Conservation (phyloP, 2,113 vertebrate species). For the Psammodynastes pulverulentus region DNA sequence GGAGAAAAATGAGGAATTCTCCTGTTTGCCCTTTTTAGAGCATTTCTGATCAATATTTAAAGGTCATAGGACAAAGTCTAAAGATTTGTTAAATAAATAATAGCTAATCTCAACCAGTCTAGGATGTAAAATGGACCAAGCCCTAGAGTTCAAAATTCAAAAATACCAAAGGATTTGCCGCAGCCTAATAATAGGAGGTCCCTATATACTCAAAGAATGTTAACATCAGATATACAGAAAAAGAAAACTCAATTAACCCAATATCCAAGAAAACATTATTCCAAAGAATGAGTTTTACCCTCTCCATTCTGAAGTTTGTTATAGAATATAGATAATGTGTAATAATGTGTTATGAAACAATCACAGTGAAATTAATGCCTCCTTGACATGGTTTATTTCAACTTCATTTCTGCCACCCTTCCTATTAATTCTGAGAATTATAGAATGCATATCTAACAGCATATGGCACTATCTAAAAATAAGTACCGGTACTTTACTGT, state of each 20-base stretch:
- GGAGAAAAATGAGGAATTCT: background rate
- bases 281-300: background rate
- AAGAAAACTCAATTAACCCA: background rate
- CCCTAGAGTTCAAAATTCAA: background rate
- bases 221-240: background rate
- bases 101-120: background rate
- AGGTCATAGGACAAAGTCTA: background rate
- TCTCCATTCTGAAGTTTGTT: background rate
- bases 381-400: background rate
- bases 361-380: background rate
- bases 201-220: background rate
- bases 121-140: background rate
- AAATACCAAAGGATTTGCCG: background rate
- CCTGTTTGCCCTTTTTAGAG: background rate
- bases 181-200: background rate
- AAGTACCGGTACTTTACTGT: background rate
- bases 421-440: background rate
- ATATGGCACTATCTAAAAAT: background rate
- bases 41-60: background rate
- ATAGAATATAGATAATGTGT: background rate
- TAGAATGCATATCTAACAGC: background rate
- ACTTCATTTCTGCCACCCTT: background rate
- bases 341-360: background rate
- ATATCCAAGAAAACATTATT: background rate
- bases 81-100: background rate